Evolutionary conservation across 2,797 vertebrate species (phyloP).

Genomic region (Fringilla coelebs): DNA sequence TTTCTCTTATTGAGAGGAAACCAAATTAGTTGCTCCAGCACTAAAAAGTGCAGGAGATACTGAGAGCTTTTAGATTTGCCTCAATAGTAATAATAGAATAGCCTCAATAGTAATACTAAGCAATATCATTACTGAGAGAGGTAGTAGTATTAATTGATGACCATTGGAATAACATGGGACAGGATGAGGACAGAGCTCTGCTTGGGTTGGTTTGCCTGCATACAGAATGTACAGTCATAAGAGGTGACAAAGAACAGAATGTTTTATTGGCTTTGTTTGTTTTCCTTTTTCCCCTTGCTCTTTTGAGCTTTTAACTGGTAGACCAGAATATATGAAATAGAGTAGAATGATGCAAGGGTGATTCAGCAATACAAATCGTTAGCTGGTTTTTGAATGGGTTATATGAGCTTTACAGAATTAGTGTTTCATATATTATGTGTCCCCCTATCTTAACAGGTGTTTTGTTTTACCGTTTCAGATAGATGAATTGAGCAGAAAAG

Average conservation of each 20-base stretch:
- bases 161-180: rapidly evolving
- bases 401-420: background rate
- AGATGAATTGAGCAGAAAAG: constrained; percentile 51
- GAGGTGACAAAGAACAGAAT: background rate
- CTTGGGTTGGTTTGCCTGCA: background rate
- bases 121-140: background rate
- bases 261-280: background rate
- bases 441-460: background rate
- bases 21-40: background rate
- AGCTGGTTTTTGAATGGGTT: background rate
- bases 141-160: rapidly evolving
- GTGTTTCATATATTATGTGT: constrained; percentile 49
- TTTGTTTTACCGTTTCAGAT: constrained; percentile 50
- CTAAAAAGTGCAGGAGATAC: background rate
- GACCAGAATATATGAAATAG: background rate
- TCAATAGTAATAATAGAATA: too few species aligned
- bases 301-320: background rate
- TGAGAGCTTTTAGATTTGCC: background rate
- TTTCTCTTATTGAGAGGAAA: background rate
- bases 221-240: background rate
- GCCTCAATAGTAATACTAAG: too few species aligned
- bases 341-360: background rate
- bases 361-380: background rate
- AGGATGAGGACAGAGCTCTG: background rate
- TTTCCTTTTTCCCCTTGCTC: background rate